phyloP scores from a whole-genome alignment of 2,888 invertebrate species.

The Linnaemya vulpina region DNA sequence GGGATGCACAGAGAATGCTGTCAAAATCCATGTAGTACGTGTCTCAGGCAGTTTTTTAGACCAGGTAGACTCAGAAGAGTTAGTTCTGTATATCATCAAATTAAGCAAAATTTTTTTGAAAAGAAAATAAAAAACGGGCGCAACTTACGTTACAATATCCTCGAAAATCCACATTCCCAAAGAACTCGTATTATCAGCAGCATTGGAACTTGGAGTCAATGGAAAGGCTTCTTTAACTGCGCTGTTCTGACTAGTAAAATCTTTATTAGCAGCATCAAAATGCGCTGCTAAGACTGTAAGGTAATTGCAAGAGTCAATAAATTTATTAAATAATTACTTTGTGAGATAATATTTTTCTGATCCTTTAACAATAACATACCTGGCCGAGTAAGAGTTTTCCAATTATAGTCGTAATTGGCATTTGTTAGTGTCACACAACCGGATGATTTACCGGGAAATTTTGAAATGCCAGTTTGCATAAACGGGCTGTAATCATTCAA shows the following conservation, averaged over 20 bases:
- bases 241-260: no score
- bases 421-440: conserved; percentile 81
- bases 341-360: no score
- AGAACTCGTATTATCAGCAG: conserved; percentile 83
- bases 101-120: neutral
- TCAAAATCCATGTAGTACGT: conserved; percentile 92
- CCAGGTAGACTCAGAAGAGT: conserved; percentile 76
- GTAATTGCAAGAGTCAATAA: no score
- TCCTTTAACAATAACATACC: no score
- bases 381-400: conserved; percentile 5
- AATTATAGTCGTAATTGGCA: conserved; percentile 79
- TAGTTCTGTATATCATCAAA: conserved; percentile 68
- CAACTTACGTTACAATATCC: conserved; percentile 80
- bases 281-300: no score
- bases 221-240: no score
- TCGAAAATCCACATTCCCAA: conserved; percentile 88
- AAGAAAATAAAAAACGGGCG: no score
- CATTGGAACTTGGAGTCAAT: no score
- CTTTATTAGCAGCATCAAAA: no score
- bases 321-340: no score
- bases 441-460: conserved; percentile 78
- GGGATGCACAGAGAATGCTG: conserved; percentile 90
- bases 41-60: conserved; percentile 88
- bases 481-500: conserved; percentile 85
- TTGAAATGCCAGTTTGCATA: conserved; percentile 79